phyloP scores from a whole-genome alignment of 2,113 vertebrate species.

The Prochilodus magdalenae region DNA sequence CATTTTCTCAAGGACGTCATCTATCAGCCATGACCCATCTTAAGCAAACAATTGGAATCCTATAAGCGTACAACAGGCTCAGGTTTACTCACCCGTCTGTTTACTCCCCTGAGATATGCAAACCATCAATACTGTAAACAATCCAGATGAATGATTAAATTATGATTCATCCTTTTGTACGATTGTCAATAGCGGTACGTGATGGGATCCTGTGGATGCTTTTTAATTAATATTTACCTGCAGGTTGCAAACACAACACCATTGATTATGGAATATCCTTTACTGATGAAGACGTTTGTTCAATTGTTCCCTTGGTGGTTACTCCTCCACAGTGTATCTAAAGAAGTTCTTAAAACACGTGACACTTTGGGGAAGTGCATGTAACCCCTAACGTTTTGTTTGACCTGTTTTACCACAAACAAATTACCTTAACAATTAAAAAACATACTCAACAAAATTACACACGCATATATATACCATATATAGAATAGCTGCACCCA shows the following conservation, averaged over 20 bases:
- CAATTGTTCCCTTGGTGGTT: conserved; percentile 5
- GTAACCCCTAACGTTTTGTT: too few species aligned
- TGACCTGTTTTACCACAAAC: too few species aligned
- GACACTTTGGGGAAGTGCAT: neutral
- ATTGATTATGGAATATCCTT: conserved; percentile 35
- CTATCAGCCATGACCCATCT: conserved; percentile 39
- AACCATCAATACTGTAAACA: conserved; percentile 46
- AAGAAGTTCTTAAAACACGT: neutral
- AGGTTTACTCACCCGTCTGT: conserved; percentile 40
- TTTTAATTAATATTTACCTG: conserved; percentile 51
- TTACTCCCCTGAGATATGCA: conserved; percentile 44
- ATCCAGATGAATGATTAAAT: conserved; percentile 51
- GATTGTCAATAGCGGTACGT: conserved; percentile 46
- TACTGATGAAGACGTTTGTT: conserved; percentile 29
- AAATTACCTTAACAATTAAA: too few species aligned
- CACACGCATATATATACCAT: too few species aligned
- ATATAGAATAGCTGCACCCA: too few species aligned
- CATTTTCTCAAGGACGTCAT: conserved; percentile 55
- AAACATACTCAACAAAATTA: too few species aligned
- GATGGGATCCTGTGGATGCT: conserved; percentile 41
- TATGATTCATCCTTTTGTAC: conserved; percentile 50
- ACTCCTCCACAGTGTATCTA: neutral
- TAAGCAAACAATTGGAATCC: conserved; percentile 51
- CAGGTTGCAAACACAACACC: conserved; percentile 1
- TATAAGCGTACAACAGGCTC: conserved; percentile 35